Percentiles rank a stretch among this genome's conserved stretches.
Conservation (phyloP, 2,797 vertebrate species). For the Hippopotamyrus pictus region DNA sequence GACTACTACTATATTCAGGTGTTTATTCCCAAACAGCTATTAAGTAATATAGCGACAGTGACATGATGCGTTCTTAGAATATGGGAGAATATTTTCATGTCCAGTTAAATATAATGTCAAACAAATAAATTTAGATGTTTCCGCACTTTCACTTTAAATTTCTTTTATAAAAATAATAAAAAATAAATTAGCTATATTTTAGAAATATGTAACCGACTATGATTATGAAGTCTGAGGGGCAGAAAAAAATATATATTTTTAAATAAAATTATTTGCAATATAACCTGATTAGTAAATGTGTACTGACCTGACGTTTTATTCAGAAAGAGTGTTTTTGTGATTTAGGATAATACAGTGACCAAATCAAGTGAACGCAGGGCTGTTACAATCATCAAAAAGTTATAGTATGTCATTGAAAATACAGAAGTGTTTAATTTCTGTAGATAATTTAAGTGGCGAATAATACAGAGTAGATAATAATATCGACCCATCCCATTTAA, state of each 20-base stretch:
- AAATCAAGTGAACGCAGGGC: not conserved
- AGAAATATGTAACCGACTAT: not conserved
- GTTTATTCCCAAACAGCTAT: not conserved
- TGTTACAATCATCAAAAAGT: not conserved
- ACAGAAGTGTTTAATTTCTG: not conserved
- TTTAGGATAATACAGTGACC: not conserved
- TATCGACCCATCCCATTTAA: not conserved
- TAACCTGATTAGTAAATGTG: not conserved
- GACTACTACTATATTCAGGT: not conserved
- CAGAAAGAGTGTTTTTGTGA: not conserved
- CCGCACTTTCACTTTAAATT: not conserved
- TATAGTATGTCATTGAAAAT: not conserved
- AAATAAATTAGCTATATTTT: not conserved
- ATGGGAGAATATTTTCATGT: not conserved
- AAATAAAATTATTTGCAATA: not conserved
- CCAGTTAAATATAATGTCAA: not conserved
- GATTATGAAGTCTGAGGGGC: not conserved
- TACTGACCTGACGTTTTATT: not conserved
- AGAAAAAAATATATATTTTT: not conserved
- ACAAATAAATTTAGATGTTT: not conserved
- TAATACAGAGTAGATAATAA: not conserved
- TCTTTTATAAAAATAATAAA: not conserved
- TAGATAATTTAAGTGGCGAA: not conserved
- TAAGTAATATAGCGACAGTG: not conserved
- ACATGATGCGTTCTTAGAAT: not conserved